Conservation (phyloP, 2,888 invertebrate genomes). For the Siphlonurus alternatus region DNA sequence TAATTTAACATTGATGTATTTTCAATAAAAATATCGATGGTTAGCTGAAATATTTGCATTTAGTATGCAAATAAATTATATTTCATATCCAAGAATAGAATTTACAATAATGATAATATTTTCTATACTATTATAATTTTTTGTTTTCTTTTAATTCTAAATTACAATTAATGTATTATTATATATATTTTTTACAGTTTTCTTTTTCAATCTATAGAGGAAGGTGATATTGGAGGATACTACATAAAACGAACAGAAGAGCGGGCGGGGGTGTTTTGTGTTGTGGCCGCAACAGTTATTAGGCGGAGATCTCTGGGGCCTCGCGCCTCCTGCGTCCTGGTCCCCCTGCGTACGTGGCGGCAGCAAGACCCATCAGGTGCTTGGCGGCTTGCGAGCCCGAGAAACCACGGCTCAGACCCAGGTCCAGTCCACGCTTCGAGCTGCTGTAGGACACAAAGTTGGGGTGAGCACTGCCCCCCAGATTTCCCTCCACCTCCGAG, state of each 20-base stretch:
- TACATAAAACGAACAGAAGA: neutral
- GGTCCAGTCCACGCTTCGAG: constrained; percentile 71
- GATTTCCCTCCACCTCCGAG: neutral
- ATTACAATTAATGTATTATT: neutral
- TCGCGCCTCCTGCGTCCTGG: constrained; percentile 70
- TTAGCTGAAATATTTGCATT: too few species aligned
- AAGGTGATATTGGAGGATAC: neutral
- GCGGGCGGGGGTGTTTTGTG: neutral
- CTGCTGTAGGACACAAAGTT: constrained; percentile 31
- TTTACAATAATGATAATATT: neutral
- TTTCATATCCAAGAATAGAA: too few species aligned
- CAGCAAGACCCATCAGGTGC: constrained; percentile 77
- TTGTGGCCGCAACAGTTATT: too few species aligned
- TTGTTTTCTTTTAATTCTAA: neutral
- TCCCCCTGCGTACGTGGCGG: constrained; percentile 76
- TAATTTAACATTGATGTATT: neutral
- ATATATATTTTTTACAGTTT: neutral
- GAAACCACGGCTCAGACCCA: constrained; percentile 74
- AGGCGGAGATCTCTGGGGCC: neutral
- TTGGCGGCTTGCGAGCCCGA: constrained; percentile 82
- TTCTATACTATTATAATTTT: neutral
- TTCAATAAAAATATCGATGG: neutral
- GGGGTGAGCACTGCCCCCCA: neutral
- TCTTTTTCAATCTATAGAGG: neutral
- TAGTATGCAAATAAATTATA: too few species aligned